Evolutionary conservation across 2,888 invertebrate species (phyloP).

Genomic region (Invenusta paracnida): DNA sequence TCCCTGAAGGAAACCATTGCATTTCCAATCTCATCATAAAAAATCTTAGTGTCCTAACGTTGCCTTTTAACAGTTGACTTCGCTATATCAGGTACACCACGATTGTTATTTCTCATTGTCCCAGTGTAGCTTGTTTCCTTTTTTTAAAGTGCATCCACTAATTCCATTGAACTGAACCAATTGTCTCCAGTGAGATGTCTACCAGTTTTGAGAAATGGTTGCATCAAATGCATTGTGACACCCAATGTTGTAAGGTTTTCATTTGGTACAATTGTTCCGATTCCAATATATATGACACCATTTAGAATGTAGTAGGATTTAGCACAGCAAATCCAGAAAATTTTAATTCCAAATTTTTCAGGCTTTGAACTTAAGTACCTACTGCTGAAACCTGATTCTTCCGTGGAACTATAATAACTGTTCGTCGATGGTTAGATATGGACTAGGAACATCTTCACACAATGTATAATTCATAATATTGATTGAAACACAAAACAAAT

Average conservation of each 20-base stretch:
- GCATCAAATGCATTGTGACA: background rate
- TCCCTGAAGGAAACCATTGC: background rate
- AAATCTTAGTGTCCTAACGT: background rate
- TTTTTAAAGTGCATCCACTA: background rate
- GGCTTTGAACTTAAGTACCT: background rate
- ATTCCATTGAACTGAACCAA: background rate
- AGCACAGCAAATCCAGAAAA: background rate
- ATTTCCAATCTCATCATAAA: background rate
- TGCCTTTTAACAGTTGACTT: background rate
- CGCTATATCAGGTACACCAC: background rate
- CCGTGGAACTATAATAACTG: background rate
- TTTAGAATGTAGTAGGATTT: background rate
- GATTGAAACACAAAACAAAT: no score
- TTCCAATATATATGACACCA: background rate
- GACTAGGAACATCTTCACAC: conserved; percentile 21
- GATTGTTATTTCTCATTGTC: background rate
- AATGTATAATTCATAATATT: no score
- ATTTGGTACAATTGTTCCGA: background rate
- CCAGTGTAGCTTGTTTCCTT: background rate
- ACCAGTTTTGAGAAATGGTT: background rate
- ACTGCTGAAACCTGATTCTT: background rate
- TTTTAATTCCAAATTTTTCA: conserved; percentile 4
- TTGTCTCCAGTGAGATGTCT: background rate
- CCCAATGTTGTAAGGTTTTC: background rate
- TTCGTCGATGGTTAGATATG: background rate